Percentiles rank a stretch among this genome's conserved stretches.
Evolutionary conservation across 2,888 invertebrate species (phyloP).

Genomic region (Phorcus lineatus): DNA sequence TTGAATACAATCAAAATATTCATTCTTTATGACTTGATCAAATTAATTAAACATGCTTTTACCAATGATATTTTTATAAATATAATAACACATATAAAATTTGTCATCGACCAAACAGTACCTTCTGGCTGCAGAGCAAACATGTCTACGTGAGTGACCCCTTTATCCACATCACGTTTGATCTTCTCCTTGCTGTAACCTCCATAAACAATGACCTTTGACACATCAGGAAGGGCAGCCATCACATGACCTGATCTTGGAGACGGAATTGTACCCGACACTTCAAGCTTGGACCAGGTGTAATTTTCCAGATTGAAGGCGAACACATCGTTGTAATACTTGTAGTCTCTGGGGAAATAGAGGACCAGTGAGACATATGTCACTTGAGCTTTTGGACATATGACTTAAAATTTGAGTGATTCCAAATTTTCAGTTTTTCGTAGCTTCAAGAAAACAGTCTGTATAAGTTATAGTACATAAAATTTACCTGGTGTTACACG

Average conservation of each 20-base stretch:
- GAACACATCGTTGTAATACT: conserved; percentile 91
- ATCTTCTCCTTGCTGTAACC: conserved; percentile 86
- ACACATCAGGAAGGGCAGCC: conserved; percentile 78
- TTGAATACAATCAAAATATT: too few relatives aligned
- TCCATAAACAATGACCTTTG: conserved; percentile 84
- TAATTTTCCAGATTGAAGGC: conserved; percentile 87
- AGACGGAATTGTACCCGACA: conserved; percentile 80
- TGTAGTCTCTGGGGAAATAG: conserved; percentile 81
- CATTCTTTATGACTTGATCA: too few relatives aligned
- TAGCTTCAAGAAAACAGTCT: too few relatives aligned
- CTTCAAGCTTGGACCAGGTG: conserved; percentile 85
- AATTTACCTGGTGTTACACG: too few relatives aligned
- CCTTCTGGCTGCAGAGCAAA: conserved; percentile 76
- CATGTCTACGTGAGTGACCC: conserved; percentile 84
- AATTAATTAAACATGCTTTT: too few relatives aligned
- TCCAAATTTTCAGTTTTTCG: too few relatives aligned
- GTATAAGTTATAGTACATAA: too few relatives aligned
- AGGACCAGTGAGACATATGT: background rate
- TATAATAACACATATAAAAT: background rate
- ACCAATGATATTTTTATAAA: too few relatives aligned
- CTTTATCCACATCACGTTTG: conserved; percentile 86
- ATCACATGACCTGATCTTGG: conserved; percentile 87
- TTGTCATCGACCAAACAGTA: conserved; percentile 33
- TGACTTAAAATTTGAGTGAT: too few relatives aligned
- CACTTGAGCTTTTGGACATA: too few relatives aligned